phyloP scores from a whole-genome alignment of 2,888 invertebrate genomes.

The Trissoscelio sp. region DNA sequence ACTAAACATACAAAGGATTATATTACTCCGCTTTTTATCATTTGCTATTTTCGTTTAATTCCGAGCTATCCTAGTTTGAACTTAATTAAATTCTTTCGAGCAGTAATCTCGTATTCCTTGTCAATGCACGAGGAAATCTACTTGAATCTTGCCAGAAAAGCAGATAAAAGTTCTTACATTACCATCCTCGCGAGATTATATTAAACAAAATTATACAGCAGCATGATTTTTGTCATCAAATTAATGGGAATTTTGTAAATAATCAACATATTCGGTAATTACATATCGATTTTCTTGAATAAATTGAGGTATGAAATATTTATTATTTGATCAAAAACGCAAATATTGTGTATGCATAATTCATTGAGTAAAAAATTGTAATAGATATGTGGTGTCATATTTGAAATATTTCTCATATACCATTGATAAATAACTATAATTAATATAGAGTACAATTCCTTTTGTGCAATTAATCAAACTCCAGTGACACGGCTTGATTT shows the following conservation, averaged over 20 bases:
- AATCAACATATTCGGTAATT: neutral
- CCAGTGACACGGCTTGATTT: conserved; percentile 6
- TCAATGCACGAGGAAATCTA: conserved; percentile 38
- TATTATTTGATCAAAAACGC: neutral
- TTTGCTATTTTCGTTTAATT: conserved; percentile 56
- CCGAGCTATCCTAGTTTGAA: conserved; percentile 37
- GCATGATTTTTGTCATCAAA: neutral
- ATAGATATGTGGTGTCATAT: neutral
- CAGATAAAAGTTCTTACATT: conserved; percentile 31
- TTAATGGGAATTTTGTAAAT: conserved; percentile 14
- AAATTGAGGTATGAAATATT: neutral
- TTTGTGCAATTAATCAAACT: conserved; percentile 15
- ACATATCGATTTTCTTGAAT: no score
- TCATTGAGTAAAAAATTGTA: neutral
- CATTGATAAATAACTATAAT: neutral
- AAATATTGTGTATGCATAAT: neutral
- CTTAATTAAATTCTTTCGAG: conserved; percentile 64
- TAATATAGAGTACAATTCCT: conserved; percentile 9
- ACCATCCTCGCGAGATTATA: conserved; percentile 8
- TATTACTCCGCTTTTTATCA: conserved; percentile 46
- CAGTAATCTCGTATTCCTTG: conserved; percentile 55
- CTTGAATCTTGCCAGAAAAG: conserved; percentile 28
- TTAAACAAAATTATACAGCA: conserved; percentile 32
- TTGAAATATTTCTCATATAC: neutral
- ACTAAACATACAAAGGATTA: conserved; percentile 45